These are phyloP conservation scores for Octopus bimaculoides DNA, from an alignment of 1,140 invertebrate genomes.

Conservation along the genomic window DNA sequence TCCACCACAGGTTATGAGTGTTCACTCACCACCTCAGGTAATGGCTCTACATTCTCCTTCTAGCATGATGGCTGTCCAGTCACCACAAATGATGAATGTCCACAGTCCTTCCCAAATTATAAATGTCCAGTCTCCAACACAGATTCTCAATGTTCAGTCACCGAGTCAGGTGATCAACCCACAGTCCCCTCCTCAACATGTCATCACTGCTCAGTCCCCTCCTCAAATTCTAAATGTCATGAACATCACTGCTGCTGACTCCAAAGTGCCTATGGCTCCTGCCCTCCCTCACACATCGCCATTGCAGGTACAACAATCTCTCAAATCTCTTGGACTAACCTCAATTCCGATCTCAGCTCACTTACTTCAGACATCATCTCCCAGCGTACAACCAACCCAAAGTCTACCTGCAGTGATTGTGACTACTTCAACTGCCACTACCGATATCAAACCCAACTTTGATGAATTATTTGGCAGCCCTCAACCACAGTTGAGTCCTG, in stretches of 20 bases:
- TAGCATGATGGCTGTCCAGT: slow-evolving; percentile 19
- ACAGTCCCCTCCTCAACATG: slow-evolving; percentile 11
- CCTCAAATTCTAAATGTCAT: slow-evolving; percentile 36
- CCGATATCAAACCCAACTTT: slow-evolving; percentile 6
- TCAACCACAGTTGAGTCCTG: background rate
- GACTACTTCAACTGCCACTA: slow-evolving; percentile 11
- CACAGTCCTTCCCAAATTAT: slow-evolving; percentile 10
- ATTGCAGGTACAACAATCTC: slow-evolving; percentile 21
- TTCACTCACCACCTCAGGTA: slow-evolving; percentile 11
- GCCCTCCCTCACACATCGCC: slow-evolving; percentile 6
- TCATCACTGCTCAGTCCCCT: slow-evolving; percentile 30
- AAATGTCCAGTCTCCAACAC: slow-evolving; percentile 18
- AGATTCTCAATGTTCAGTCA: slow-evolving; percentile 21
- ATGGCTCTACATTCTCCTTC: slow-evolving; percentile 27
- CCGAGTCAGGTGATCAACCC: slow-evolving; percentile 14
- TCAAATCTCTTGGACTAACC: slow-evolving; percentile 24
- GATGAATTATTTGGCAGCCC: background rate
- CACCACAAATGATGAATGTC: slow-evolving; percentile 15
- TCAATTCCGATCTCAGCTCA: slow-evolving; percentile 32
- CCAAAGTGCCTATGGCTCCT: slow-evolving; percentile 14
- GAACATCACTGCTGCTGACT: slow-evolving; percentile 6
- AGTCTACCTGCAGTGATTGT: slow-evolving; percentile 32
- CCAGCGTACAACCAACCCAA: slow-evolving; percentile 22
- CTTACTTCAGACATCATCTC: slow-evolving; percentile 24
- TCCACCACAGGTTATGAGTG: slow-evolving; percentile 19